These are phyloP conservation scores for Tetragnatha montana DNA, from an alignment of 2,888 invertebrate species.

Conservation along the genomic window DNA sequence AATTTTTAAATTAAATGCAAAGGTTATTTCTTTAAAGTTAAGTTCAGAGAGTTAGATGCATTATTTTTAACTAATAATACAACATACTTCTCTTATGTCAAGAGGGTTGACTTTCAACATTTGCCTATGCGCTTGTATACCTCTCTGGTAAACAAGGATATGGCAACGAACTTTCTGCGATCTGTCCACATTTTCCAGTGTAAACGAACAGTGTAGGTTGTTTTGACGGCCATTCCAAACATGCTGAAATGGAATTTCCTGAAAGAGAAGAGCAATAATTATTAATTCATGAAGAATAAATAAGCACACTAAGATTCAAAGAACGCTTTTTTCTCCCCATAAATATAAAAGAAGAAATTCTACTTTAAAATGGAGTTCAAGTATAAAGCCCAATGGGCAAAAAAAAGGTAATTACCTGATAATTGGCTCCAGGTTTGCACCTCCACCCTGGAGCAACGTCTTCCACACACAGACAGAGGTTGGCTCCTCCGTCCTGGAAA, in stretches of 20 bases:
- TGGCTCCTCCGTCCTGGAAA: slow-evolving; percentile 92
- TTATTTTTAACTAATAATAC: not conserved
- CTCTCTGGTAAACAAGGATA: slow-evolving; percentile 86
- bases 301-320: not conserved
- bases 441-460: slow-evolving; percentile 92
- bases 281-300: too few relatives aligned
- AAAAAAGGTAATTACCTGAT: slow-evolving; percentile 78
- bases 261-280: slow-evolving; percentile 51
- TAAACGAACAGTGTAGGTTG: slow-evolving; percentile 88
- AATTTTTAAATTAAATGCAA: too few relatives aligned
- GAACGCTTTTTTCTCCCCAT: too few relatives aligned
- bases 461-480: slow-evolving; percentile 90
- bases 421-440: slow-evolving; percentile 87
- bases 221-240: slow-evolving; percentile 87
- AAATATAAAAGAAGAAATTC: not conserved
- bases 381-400: not conserved
- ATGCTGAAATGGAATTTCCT: slow-evolving; percentile 86
- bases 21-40: too few relatives aligned
- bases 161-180: slow-evolving; percentile 82
- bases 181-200: slow-evolving; percentile 84
- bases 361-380: not conserved
- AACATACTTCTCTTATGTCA: slow-evolving; percentile 73
- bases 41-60: too few relatives aligned
- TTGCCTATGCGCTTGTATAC: slow-evolving; percentile 82
- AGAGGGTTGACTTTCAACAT: slow-evolving; percentile 76